These are phyloP conservation scores for Thalassaphorura encarpata DNA, from an alignment of 1,140 invertebrate species.

Conservation along the genomic window DNA sequence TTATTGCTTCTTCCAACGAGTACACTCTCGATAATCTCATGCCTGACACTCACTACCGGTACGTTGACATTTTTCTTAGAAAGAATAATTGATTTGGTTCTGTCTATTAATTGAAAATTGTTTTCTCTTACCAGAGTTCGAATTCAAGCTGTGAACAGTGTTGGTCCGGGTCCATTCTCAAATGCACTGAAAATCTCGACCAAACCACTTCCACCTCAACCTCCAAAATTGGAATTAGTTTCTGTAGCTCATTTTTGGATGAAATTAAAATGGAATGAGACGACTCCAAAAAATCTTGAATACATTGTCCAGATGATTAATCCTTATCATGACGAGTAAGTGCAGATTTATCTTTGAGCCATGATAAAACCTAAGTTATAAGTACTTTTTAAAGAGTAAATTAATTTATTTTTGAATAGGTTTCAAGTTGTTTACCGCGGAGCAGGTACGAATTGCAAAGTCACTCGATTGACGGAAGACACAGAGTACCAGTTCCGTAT, in stretches of 20 bases:
- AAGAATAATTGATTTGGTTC: neutral
- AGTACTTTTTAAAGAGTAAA: neutral
- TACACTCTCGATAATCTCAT: slow-evolving; percentile 41
- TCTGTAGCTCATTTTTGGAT: slow-evolving; percentile 63
- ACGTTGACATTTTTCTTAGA: slow-evolving; percentile 24
- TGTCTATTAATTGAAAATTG: slow-evolving; percentile 16
- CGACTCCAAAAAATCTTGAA: slow-evolving; percentile 54
- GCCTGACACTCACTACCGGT: slow-evolving; percentile 50
- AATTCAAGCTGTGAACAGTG: slow-evolving; percentile 65
- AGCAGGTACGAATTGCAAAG: slow-evolving; percentile 60
- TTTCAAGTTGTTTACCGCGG: slow-evolving; percentile 70
- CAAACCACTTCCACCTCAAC: slow-evolving; percentile 59
- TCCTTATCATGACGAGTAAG: slow-evolving; percentile 46
- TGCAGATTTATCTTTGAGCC: slow-evolving; percentile 16
- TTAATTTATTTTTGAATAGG: slow-evolving; percentile 31
- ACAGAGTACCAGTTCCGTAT: slow-evolving; percentile 70
- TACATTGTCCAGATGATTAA: slow-evolving; percentile 70
- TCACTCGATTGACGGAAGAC: slow-evolving; percentile 66
- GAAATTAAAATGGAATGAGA: slow-evolving; percentile 73
- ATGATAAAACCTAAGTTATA: too few relatives aligned
- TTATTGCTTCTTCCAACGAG: slow-evolving; percentile 15
- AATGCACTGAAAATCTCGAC: slow-evolving; percentile 57
- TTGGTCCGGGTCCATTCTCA: slow-evolving; percentile 54
- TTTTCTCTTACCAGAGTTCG: slow-evolving; percentile 46
- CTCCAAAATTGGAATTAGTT: slow-evolving; percentile 61